A percentile compares a stretch with the other conserved stretches of the same genome.
Evolutionary conservation across 2,113 vertebrate species (phyloP).

Genomic region (Eleginops maclovinus): DNA sequence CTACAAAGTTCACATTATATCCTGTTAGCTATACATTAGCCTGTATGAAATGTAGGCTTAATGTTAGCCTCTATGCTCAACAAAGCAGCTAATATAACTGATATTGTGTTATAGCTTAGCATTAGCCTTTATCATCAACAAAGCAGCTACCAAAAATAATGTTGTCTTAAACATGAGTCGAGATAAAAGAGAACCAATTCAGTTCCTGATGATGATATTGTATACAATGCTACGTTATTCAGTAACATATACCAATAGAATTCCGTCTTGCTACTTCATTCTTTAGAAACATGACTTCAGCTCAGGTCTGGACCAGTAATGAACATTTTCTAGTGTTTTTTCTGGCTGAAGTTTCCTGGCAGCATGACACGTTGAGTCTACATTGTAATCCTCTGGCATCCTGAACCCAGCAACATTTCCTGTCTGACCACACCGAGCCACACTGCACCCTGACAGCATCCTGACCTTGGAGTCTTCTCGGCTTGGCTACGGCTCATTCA

Average conservation of each 20-base stretch:
- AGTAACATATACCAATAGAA: too few relatives aligned
- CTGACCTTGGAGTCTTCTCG: slow-evolving; percentile 33
- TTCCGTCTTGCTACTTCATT: background rate
- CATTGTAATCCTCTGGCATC: slow-evolving; percentile 39
- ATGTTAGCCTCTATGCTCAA: background rate
- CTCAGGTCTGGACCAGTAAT: background rate
- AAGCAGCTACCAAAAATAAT: too few relatives aligned
- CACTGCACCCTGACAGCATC: slow-evolving; percentile 15
- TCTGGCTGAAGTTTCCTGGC: slow-evolving; percentile 20
- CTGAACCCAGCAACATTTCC: slow-evolving; percentile 34
- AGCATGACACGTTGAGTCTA: slow-evolving; percentile 19
- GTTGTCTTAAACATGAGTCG: too few relatives aligned
- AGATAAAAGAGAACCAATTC: too few relatives aligned
- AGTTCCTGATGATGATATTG: too few relatives aligned
- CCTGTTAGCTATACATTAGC: background rate
- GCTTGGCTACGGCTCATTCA: slow-evolving; percentile 14
- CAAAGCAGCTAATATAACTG: background rate
- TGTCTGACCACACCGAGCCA: slow-evolving; percentile 14
- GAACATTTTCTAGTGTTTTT: slow-evolving; percentile 33
- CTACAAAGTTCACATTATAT: background rate
- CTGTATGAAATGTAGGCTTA: background rate
- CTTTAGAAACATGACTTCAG: background rate
- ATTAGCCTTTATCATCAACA: background rate
- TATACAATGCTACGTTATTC: too few relatives aligned
- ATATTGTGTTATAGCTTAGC: too few relatives aligned